A percentile compares a stretch with the other conserved stretches of the same genome.
These are phyloP conservation scores for Girardinichthys multiradiatus DNA, from an alignment of 2,113 vertebrate species.

Conservation along the genomic window DNA sequence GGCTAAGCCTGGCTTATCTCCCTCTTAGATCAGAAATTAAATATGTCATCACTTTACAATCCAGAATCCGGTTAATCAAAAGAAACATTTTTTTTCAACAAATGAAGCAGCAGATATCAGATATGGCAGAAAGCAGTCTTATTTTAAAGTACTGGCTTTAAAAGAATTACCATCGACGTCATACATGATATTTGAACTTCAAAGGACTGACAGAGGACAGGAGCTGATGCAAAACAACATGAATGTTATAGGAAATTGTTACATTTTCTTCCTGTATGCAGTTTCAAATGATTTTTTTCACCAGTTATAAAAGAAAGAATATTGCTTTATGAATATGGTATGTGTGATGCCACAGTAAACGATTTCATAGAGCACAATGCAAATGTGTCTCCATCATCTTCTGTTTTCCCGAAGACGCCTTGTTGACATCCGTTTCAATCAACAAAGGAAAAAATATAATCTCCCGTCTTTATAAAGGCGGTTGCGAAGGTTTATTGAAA, in stretches of 20 bases:
- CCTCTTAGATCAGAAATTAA: conserved; percentile 67
- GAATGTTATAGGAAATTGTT: background rate
- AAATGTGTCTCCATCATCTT: conserved; percentile 38
- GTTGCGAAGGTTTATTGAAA: conserved; percentile 71
- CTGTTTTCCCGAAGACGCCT: conserved; percentile 45
- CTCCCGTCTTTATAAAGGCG: conserved; percentile 61
- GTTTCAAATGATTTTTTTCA: conserved; percentile 10
- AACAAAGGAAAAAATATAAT: conserved; percentile 71
- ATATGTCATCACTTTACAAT: conserved; percentile 71
- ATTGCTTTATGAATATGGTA: conserved; percentile 27
- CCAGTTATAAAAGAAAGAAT: conserved; percentile 21
- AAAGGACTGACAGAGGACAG: conserved; percentile 47
- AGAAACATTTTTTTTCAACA: conserved; percentile 68
- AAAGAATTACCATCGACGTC: conserved; percentile 58
- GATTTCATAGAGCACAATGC: conserved; percentile 22
- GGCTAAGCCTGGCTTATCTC: conserved; percentile 69
- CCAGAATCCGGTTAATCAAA: conserved; percentile 63
- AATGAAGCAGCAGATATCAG: conserved; percentile 50
- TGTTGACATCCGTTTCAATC: conserved; percentile 72
- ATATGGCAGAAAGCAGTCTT: conserved; percentile 35
- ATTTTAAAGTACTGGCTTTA: conserved; percentile 60
- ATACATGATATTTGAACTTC: conserved; percentile 38
- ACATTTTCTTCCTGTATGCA: conserved; percentile 8
- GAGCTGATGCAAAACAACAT: conserved; percentile 8
- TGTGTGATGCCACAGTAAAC: conserved; percentile 14